Percentiles rank a stretch among this genome's conserved stretches.
These are phyloP conservation scores for Drosophila diplacantha DNA, from an alignment of 2,888 invertebrate genomes.

Conservation along the genomic window DNA sequence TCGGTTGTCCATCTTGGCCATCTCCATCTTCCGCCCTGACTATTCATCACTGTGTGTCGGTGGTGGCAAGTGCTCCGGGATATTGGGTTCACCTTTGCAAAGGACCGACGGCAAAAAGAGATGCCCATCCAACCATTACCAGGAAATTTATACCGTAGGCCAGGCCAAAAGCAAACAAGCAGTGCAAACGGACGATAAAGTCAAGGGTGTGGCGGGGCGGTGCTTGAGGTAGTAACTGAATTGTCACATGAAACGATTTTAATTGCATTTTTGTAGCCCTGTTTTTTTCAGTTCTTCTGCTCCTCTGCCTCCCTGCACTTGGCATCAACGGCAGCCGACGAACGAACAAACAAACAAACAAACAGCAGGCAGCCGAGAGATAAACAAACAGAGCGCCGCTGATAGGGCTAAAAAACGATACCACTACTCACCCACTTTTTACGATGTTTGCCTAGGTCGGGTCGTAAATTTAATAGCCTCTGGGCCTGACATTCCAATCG, in stretches of 20 bases:
- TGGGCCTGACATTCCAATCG: slow-evolving; percentile 44
- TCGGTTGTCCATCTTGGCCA: slow-evolving; percentile 33
- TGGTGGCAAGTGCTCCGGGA: slow-evolving; percentile 7
- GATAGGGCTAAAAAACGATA: slow-evolving; percentile 45
- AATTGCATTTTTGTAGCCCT: slow-evolving; percentile 59
- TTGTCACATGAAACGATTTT: slow-evolving; percentile 68
- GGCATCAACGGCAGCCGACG: slow-evolving; percentile 33
- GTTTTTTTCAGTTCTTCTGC: slow-evolving; percentile 16
- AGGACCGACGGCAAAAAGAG: slow-evolving; percentile 5
- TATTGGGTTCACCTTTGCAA: slow-evolving; percentile 34
- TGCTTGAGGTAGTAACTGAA: slow-evolving; percentile 38
- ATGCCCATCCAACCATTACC: slow-evolving; percentile 24
- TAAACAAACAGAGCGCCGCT: slow-evolving; percentile 42
- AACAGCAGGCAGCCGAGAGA: slow-evolving; percentile 28
- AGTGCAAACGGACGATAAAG: background rate
- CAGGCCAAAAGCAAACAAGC: slow-evolving; percentile 30
- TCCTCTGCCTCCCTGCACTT: slow-evolving; percentile 21
- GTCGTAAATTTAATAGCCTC: slow-evolving; percentile 64
- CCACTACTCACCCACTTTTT: slow-evolving; percentile 14
- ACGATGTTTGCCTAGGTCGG: slow-evolving; percentile 29
- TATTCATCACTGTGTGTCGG: slow-evolving; percentile 41
- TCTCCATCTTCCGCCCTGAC: slow-evolving; percentile 31
- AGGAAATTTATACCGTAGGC: slow-evolving; percentile 28
- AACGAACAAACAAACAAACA: slow-evolving; percentile 31
- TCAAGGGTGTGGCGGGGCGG: slow-evolving; percentile 1